These are phyloP conservation scores for Dasypogon diadema DNA, from an alignment of 2,888 invertebrate genomes.

Conservation along the genomic window DNA sequence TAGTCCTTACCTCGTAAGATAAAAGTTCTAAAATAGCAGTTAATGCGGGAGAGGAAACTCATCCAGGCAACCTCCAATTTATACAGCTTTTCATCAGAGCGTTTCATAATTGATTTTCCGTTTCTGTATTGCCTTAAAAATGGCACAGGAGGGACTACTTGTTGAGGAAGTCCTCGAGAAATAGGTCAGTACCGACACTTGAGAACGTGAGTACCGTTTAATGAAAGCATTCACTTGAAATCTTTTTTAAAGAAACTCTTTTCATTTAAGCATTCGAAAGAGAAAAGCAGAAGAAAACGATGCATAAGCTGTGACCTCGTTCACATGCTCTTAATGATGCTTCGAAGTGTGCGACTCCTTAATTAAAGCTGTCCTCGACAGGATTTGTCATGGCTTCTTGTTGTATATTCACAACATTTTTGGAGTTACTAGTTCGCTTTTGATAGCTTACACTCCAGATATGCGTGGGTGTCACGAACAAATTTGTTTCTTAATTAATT, in stretches of 20 bases:
- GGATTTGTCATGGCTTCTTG: not conserved
- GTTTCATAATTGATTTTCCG: constrained; percentile 34
- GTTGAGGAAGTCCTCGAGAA: constrained; percentile 33
- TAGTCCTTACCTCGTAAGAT: constrained; percentile 10
- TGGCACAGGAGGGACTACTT: constrained; percentile 22
- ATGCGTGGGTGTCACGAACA: constrained; percentile 16
- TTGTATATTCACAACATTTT: not conserved
- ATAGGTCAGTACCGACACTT: constrained; percentile 42
- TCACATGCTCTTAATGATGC: constrained; percentile 11
- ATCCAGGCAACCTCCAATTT: not conserved
- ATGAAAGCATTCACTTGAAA: constrained; percentile 38
- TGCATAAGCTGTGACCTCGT: constrained; percentile 23
- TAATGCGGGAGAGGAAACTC: not conserved
- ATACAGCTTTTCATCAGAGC: constrained; percentile 14
- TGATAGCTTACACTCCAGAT: not conserved
- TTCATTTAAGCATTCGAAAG: not conserved
- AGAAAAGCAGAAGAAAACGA: not conserved
- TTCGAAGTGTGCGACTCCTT: constrained; percentile 28
- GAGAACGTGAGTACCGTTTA: constrained; percentile 23
- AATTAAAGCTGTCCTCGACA: constrained; percentile 31
- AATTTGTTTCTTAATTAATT: constrained; percentile 38
- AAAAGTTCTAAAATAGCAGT: constrained; percentile 33
- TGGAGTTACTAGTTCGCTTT: not conserved
- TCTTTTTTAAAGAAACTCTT: not conserved
- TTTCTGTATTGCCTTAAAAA: not conserved